These are phyloP conservation scores for Potamarius usumacintae DNA, from an alignment of 2,113 vertebrate genomes.

Conservation along the genomic window DNA sequence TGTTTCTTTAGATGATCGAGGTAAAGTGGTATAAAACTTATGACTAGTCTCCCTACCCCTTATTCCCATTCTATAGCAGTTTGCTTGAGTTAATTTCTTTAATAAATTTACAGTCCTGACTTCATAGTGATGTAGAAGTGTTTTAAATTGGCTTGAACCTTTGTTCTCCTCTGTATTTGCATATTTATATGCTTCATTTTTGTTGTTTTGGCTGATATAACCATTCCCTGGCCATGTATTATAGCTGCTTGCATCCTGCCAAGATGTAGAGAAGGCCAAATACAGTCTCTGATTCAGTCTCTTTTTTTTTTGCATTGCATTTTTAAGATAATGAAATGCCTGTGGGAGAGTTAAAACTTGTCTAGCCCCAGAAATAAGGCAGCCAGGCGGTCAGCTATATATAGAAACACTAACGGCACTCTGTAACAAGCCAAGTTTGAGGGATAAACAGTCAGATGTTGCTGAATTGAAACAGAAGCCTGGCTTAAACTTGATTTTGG, in stretches of 20 bases:
- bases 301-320: neutral
- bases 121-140: neutral
- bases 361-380: neutral
- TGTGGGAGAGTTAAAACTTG: slow-evolving; percentile 16
- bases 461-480: neutral
- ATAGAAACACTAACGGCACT: neutral
- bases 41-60: neutral
- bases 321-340: slow-evolving; percentile 8
- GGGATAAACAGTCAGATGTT: neutral
- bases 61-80: neutral
- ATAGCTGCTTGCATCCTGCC: neutral
- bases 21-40: neutral
- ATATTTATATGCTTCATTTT: neutral
- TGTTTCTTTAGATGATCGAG: neutral
- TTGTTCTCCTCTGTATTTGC: neutral
- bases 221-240: slow-evolving; percentile 1
- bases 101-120: neutral
- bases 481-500: neutral
- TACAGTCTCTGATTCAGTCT: neutral
- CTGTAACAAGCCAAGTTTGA: neutral
- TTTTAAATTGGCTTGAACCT: neutral
- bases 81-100: neutral
- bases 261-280: neutral
- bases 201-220: neutral
- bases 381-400: neutral